These are phyloP conservation scores for Styela clava DNA, from an alignment of 23 tunicate species.

Conservation along the genomic window DNA sequence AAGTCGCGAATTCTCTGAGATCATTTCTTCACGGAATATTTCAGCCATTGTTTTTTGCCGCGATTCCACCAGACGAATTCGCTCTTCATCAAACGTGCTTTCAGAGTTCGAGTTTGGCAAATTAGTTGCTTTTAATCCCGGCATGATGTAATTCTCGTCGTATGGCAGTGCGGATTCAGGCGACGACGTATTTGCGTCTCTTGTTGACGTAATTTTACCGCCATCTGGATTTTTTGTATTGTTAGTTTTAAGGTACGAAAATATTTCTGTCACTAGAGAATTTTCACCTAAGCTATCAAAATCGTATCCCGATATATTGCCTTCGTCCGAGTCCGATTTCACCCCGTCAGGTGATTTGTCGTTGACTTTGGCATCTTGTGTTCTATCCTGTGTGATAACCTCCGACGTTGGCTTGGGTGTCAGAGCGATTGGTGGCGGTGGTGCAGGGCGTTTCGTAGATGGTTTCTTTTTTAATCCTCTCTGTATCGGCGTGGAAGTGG, in stretches of 20 bases:
- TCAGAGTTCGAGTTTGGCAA: background rate
- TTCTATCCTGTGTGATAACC: background rate
- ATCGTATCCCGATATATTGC: background rate
- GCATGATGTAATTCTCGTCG: conserved; percentile 17
- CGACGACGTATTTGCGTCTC: background rate
- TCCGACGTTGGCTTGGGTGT: background rate
- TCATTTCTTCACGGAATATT: conserved; percentile 12
- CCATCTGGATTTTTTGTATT: background rate
- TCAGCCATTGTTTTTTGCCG: conserved; percentile 7
- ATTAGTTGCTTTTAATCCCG: background rate
- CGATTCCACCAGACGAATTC: background rate
- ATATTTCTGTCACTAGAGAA: conserved; percentile 33
- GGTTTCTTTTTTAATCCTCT: background rate
- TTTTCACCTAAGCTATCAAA: background rate
- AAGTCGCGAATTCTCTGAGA: conserved; percentile 8
- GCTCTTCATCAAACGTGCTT: background rate
- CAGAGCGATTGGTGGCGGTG: conserved; percentile 14
- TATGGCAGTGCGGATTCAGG: background rate
- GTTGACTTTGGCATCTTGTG: background rate
- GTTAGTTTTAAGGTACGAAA: conserved; percentile 11
- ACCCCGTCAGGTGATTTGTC: background rate
- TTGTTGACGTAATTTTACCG: background rate
- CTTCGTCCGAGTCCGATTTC: background rate
- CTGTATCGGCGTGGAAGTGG: background rate
- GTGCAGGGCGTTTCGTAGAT: conserved; percentile 18